Percentiles rank a stretch among this genome's conserved stretches.
These are phyloP conservation scores for Urechis unicinctus DNA, from an alignment of 2,888 invertebrate genomes.

Conservation along the genomic window DNA sequence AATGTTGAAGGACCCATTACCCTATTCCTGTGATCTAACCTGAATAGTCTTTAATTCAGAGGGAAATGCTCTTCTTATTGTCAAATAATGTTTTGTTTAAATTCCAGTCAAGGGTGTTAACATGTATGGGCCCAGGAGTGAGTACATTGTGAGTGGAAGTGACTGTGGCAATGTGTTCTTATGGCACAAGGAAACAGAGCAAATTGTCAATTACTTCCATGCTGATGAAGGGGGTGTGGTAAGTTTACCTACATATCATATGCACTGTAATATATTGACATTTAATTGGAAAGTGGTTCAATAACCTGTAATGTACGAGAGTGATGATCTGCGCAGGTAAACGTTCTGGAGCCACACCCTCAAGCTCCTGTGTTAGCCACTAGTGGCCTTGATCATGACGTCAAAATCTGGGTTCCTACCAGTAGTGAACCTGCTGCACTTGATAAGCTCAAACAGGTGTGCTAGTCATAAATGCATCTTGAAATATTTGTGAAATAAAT, in stretches of 20 bases:
- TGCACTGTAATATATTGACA: background rate
- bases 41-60: no score
- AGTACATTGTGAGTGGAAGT: slow-evolving; percentile 86
- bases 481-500: no score
- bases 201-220: slow-evolving; percentile 73
- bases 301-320: slow-evolving; percentile 1
- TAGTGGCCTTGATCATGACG: slow-evolving; percentile 82
- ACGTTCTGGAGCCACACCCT: slow-evolving; percentile 88
- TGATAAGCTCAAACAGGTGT: slow-evolving; percentile 52
- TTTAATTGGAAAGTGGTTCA: background rate
- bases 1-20: no score
- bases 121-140: slow-evolving; percentile 85
- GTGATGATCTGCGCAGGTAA: slow-evolving; percentile 67
- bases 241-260: no score
- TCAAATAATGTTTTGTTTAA: no score
- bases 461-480: slow-evolving; percentile 3
- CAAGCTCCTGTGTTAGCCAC: slow-evolving; percentile 79
- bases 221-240: slow-evolving; percentile 55
- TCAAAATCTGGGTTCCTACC: slow-evolving; percentile 77
- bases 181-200: slow-evolving; percentile 83
- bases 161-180: slow-evolving; percentile 81
- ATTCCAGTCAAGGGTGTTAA: slow-evolving; percentile 78
- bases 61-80: no score
- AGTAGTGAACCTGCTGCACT: slow-evolving; percentile 40
- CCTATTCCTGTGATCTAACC: no score